Base-by-base conservation (phyloP, 2,113 vertebrate genomes). In the Oenanthe melanoleuca region DNA sequence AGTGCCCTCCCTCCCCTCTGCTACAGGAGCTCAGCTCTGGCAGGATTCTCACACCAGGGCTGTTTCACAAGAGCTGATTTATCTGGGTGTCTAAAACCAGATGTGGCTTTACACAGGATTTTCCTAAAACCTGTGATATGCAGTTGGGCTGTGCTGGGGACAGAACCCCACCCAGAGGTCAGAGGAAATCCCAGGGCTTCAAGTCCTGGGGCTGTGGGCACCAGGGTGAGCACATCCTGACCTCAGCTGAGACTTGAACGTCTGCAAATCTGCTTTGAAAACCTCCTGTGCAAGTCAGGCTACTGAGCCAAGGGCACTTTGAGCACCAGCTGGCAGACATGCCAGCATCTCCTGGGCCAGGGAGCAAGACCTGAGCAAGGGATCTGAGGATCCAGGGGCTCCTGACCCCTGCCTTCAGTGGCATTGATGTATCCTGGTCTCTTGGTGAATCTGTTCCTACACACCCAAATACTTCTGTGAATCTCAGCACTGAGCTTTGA, bases 401-500 rank as follows among this genome's bases (percentile, higher is more conserved):
- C 52, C 24, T 8, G 61, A 53, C 38, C 55, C 1, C 0, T 15
- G 47, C 24, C 45, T 50, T 26, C 79, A 66, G 42, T 24, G 70
- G 45, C 28, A 65, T 6, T 14, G 50, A 53, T 9, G 22, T 11
- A 23, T 22, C 6, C 63, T 42, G 12, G 18, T 34, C 52, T 31
- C 23, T 61, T 47, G 38, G 47, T 1, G 0, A 21, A 16, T 77
- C 81, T 67, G 74, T 33, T 64, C 49, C 49, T 64, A 38, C 42
- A 44, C 1, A 3, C 26, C 21, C 49, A 88, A 93, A 90, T 29
- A 47, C 21, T 67, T 55, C 73, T 33, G 53, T 53, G 63, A 82
- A 89, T 50, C 40, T 55, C 42, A 86, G 57, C 85, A n/a, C 12
- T 21, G 40, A 71, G 42, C 82, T 94, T 80, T 86, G 64, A 74